A percentile compares a stretch with the other conserved stretches of the same genome.
Conservation (phyloP, 2,113 vertebrate genomes). For the Corvus moneduloides region DNA sequence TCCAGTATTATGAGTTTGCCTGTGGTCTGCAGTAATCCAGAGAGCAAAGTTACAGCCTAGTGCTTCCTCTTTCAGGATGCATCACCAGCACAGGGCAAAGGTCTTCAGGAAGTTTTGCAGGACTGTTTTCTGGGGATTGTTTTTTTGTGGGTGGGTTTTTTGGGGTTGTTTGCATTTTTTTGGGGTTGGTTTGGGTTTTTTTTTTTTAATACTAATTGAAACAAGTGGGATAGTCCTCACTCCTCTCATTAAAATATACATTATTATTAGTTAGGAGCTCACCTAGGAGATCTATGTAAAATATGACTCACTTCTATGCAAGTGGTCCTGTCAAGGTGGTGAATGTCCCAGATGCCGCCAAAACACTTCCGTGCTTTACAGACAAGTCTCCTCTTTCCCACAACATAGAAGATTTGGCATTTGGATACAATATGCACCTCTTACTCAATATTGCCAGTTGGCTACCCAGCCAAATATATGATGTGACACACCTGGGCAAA, state of each 20-base stretch:
- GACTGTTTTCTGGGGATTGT: neutral
- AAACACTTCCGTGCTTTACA: neutral
- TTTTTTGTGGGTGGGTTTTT: neutral
- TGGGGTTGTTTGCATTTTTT: accelerated
- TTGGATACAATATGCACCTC: neutral
- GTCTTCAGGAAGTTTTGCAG: neutral
- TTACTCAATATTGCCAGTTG: neutral
- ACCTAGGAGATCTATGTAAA: neutral
- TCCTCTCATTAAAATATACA: neutral
- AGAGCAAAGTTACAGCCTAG: neutral
- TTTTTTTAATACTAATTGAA: neutral
- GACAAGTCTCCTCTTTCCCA: neutral
- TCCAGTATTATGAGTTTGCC: neutral
- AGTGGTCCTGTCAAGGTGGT: neutral
- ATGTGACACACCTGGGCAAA: neutral
- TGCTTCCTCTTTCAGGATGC: neutral
- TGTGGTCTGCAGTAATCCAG: neutral
- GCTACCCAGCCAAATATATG: neutral
- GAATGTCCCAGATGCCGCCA: neutral
- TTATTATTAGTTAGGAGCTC: neutral
- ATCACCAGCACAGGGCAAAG: neutral
- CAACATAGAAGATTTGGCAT: neutral
- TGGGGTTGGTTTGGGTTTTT: accelerated
- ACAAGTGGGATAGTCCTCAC: neutral
- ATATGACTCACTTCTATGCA: neutral